Conservation (phyloP, 2,113 vertebrate species). For the Talpa occidentalis region DNA sequence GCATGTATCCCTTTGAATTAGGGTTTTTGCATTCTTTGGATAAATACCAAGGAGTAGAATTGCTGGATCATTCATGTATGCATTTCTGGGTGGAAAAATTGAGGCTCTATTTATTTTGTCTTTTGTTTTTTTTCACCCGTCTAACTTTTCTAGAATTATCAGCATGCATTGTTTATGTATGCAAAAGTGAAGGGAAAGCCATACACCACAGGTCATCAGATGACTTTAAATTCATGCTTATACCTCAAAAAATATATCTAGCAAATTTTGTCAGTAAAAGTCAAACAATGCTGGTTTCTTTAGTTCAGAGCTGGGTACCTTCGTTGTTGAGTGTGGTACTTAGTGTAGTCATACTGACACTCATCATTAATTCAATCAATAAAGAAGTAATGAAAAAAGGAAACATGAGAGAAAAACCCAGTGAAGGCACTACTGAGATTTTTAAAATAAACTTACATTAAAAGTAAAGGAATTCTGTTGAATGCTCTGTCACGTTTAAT, state of each 20-base stretch:
- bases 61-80: neutral
- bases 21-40: too few relatives aligned
- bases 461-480: neutral
- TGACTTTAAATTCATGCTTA: neutral
- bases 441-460: neutral
- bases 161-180: neutral
- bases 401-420: neutral
- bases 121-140: slow-evolving; percentile 1
- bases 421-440: neutral
- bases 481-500: neutral
- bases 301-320: neutral
- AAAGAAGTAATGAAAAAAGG: neutral
- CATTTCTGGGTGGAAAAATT: neutral
- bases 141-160: neutral
- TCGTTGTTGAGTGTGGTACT: neutral
- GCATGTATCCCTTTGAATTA: too few relatives aligned
- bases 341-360: neutral
- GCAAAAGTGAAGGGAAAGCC: neutral
- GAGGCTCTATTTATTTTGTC: neutral
- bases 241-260: neutral
- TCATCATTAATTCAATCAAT: neutral
- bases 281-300: neutral
- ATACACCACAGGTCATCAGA: neutral
- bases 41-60: too few relatives aligned
- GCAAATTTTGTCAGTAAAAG: neutral